Evolutionary conservation across 2,797 vertebrate species (phyloP).

Genomic region (Smutsia temminckii): DNA sequence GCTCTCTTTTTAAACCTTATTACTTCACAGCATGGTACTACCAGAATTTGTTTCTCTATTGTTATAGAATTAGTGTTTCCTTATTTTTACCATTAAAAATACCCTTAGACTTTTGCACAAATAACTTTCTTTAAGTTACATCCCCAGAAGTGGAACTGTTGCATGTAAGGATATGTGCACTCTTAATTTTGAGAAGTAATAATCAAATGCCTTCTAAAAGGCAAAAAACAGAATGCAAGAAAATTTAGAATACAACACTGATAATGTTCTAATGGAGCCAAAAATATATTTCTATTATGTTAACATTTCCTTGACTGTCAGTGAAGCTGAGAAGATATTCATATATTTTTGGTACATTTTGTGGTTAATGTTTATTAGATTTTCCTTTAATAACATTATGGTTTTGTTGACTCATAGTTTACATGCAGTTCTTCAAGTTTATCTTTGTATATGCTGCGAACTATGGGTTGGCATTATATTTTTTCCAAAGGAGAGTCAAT

Average conservation of each 20-base stretch:
- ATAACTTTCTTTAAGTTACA: not conserved
- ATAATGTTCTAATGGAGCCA: not conserved
- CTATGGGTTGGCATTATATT: not conserved
- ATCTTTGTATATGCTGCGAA: not conserved
- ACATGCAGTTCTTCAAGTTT: not conserved
- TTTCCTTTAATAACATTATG: constrained; percentile 6
- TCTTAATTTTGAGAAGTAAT: not conserved
- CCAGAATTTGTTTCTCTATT: not conserved
- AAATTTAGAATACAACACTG: not conserved
- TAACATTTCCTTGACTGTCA: not conserved
- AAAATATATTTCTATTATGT: not conserved
- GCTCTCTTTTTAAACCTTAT: not conserved
- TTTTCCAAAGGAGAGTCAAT: not conserved
- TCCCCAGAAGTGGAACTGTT: not conserved
- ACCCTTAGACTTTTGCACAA: not conserved
- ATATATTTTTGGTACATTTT: not conserved
- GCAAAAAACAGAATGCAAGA: not conserved
- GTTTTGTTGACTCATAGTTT: not conserved
- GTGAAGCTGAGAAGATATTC: not conserved
- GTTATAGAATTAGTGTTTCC: not conserved
- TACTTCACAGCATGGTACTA: not conserved
- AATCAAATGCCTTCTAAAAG: not conserved
- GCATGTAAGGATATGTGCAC: not conserved
- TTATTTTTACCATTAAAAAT: not conserved
- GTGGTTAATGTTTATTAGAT: not conserved